Evolutionary conservation across 2,888 invertebrate genomes (phyloP).

Genomic region (Tiphia femorata): DNA sequence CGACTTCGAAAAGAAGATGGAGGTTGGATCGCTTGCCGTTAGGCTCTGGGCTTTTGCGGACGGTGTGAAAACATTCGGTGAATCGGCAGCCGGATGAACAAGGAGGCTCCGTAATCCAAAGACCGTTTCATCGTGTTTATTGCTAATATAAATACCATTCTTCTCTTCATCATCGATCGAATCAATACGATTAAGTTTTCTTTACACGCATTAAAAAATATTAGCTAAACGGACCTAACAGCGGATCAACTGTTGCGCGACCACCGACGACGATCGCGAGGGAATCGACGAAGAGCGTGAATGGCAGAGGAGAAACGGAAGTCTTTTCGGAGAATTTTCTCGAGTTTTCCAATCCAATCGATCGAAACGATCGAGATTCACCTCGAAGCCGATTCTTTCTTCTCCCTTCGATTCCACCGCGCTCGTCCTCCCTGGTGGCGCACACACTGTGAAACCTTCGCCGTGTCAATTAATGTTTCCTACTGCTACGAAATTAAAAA

Average conservation of each 20-base stretch:
- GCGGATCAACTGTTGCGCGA: slow-evolving; percentile 32
- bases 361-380: background rate
- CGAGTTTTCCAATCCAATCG: background rate
- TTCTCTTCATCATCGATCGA: slow-evolving; percentile 49
- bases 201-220: slow-evolving; percentile 46
- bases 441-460: background rate
- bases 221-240: slow-evolving; percentile 42
- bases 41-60: no score
- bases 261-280: slow-evolving; percentile 10
- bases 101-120: no score
- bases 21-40: no score
- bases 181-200: slow-evolving; percentile 33
- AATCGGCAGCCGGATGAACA: no score
- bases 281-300: background rate
- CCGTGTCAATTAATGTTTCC: slow-evolving; percentile 9
- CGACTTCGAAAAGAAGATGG: no score
- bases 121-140: slow-evolving; percentile 34
- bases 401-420: background rate
- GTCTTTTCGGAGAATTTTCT: no score
- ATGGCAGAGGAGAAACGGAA: background rate
- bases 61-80: no score
- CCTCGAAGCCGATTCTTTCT: background rate
- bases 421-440: background rate
- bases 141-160: slow-evolving; percentile 56
- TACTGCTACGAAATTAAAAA: slow-evolving; percentile 7